These are phyloP conservation scores for Asteroscopus sphinx DNA, from an alignment of 2,888 invertebrate genomes.

Conservation along the genomic window DNA sequence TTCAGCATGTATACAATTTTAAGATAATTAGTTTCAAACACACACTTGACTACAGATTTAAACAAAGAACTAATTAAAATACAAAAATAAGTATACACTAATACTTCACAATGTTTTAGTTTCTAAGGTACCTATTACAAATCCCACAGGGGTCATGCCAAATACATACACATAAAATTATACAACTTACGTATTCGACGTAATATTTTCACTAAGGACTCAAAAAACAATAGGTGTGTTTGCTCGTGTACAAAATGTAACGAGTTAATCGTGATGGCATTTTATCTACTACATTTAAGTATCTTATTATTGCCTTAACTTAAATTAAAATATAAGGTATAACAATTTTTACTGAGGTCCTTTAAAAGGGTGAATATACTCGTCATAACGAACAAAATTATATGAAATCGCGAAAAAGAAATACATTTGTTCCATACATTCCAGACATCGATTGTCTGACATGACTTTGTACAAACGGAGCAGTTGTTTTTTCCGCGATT, in stretches of 20 bases:
- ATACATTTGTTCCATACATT: too few species aligned
- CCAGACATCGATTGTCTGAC: too few species aligned
- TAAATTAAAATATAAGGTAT: too few species aligned
- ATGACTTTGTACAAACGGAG: too few species aligned
- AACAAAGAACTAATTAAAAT: constrained; percentile 4
- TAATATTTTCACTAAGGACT: too few species aligned
- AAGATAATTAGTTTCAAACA: constrained; percentile 1
- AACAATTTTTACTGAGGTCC: too few species aligned
- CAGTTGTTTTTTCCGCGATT: too few species aligned
- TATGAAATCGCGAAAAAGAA: too few species aligned
- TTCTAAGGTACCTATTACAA: neutral
- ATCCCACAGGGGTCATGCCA: constrained; percentile 1
- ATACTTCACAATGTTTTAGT: constrained; percentile 8
- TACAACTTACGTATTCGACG: neutral
- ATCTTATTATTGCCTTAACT: neutral
- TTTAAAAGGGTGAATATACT: too few species aligned
- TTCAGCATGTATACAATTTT: constrained; percentile 31
- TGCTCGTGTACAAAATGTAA: constrained; percentile 8
- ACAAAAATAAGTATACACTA: constrained; percentile 3
- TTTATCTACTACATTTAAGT: neutral
- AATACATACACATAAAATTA: neutral
- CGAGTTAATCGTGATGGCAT: neutral
- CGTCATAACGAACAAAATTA: too few species aligned
- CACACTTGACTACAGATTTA: constrained; percentile 5
- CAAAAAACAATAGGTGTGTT: constrained; percentile 1